These are phyloP conservation scores for Nesometra sesokonis DNA, from an alignment of 35 echinoderm and acorn worm genomes.

Conservation along the genomic window DNA sequence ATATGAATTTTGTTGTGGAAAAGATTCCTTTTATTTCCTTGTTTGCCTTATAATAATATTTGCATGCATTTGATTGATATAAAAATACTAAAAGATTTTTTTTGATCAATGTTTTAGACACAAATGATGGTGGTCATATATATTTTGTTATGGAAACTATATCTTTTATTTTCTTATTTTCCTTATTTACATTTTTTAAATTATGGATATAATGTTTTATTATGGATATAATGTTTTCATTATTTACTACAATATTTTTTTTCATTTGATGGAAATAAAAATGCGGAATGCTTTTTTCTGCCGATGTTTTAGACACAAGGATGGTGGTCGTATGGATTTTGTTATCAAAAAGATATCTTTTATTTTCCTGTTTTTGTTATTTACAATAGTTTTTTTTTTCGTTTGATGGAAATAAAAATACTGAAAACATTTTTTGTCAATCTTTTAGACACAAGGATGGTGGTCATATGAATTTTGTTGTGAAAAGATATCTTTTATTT, in stretches of 20 bases:
- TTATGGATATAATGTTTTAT: no score
- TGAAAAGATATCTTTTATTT: no score
- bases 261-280: background rate
- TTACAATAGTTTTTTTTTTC: background rate
- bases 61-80: no score
- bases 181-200: no score
- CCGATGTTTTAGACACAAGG: constrained; percentile 62
- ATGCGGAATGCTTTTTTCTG: background rate
- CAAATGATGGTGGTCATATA: no score
- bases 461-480: constrained; percentile 96
- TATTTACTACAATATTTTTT: background rate
- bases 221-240: no score
- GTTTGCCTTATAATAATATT: no score
- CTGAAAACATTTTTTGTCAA: background rate
- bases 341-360: constrained; percentile 61
- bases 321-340: constrained; percentile 98
- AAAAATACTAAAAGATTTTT: no score
- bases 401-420: background rate
- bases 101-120: no score
- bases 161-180: no score
- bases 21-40: no score
- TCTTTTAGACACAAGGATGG: constrained; percentile 84
- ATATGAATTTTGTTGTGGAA: constrained; percentile 87
- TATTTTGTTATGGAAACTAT: no score
- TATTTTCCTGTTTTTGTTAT: background rate